A percentile compares a stretch with the other conserved stretches of the same genome.
Evolutionary conservation across 1,140 invertebrate genomes (phyloP).

Genomic region (Plodia interpunctella): DNA sequence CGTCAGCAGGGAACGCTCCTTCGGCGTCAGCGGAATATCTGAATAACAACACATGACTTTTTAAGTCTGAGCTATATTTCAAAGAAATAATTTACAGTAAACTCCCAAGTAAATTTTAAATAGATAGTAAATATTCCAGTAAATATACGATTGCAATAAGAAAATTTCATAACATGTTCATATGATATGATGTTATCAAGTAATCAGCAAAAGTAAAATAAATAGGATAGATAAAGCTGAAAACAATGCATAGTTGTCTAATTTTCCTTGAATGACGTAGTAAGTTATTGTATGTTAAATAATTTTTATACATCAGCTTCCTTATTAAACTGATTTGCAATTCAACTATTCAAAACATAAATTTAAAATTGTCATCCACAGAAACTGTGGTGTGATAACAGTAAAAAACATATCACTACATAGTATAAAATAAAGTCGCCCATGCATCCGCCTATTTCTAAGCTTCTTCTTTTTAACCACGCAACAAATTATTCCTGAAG

Average conservation of each 20-base stretch:
- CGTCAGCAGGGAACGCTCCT: constrained; percentile 83
- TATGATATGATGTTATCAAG: too few relatives aligned
- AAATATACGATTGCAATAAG: too few relatives aligned
- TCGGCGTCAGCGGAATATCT: constrained; percentile 90
- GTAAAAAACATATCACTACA: neutral
- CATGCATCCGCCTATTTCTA: neutral
- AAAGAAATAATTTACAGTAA: too few relatives aligned
- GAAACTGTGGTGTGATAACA: too few relatives aligned
- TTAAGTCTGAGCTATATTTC: neutral
- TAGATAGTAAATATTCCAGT: too few relatives aligned
- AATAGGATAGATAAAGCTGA: too few relatives aligned
- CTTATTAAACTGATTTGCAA: neutral
- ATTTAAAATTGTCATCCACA: neutral
- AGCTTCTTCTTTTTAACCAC: too few relatives aligned
- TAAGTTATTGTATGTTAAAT: neutral
- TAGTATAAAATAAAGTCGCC: too few relatives aligned
- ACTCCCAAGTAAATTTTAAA: too few relatives aligned
- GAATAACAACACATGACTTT: constrained; percentile 22
- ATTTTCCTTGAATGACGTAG: neutral
- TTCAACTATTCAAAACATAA: neutral
- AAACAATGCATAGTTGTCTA: neutral
- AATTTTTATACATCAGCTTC: constrained; percentile 2
- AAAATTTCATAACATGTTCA: too few relatives aligned
- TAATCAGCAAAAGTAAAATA: too few relatives aligned
- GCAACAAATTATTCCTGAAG: too few relatives aligned